Evolutionary conservation across 1,140 invertebrate species (phyloP).

Genomic region (Araneus ventricosus): DNA sequence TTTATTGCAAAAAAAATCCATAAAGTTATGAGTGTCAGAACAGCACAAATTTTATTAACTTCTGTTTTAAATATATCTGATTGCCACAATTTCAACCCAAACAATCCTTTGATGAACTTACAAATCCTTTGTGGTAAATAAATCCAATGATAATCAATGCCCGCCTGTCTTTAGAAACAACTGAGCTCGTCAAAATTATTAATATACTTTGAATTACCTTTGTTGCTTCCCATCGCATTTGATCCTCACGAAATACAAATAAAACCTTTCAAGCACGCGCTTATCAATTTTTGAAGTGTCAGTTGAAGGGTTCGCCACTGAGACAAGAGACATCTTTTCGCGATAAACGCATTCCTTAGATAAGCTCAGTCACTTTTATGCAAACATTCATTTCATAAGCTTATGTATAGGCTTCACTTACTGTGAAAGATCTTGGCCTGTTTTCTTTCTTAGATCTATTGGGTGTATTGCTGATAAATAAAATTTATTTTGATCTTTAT

Average conservation of each 20-base stretch:
- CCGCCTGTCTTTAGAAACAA: too few species aligned
- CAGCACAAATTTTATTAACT: too few species aligned
- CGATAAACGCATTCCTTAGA: constrained; percentile 36
- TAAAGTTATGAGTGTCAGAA: too few species aligned
- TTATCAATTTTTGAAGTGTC: constrained; percentile 35
- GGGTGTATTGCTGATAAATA: neutral
- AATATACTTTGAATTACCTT: neutral
- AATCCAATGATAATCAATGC: too few species aligned
- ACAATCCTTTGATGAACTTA: too few species aligned
- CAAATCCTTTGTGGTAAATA: too few species aligned
- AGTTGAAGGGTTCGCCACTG: neutral
- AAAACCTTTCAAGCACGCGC: neutral
- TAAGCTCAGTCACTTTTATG: constrained; percentile 2
- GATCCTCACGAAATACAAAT: neutral
- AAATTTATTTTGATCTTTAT: constrained; percentile 32
- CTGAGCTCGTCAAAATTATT: neutral
- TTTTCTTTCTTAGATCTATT: neutral
- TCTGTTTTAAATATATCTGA: too few species aligned
- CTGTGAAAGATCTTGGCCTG: neutral
- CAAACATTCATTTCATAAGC: neutral
- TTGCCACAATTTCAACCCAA: too few species aligned
- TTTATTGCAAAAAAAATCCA: too few species aligned
- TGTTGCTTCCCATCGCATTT: neutral
- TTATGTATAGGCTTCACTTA: neutral
- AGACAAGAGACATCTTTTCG: neutral